phyloP scores from a whole-genome alignment of 2,888 invertebrate genomes.

The Agrotis segetum region DNA sequence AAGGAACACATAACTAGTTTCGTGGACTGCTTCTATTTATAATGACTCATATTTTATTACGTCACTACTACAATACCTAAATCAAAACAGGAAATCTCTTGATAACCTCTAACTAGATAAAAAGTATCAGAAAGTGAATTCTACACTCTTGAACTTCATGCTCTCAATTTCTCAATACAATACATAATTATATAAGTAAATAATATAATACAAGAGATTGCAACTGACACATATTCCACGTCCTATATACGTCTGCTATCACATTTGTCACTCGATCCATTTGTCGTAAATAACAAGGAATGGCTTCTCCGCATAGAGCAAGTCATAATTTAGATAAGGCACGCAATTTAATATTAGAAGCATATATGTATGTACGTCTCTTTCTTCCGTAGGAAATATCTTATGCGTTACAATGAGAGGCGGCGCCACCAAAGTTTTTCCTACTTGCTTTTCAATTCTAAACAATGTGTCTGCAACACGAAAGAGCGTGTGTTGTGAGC shows the following conservation, averaged over 20 bases:
- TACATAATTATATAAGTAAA: conserved; percentile 33
- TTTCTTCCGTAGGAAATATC: not conserved
- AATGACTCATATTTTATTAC: not conserved
- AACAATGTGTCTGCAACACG: not conserved
- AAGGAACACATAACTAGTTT: not conserved
- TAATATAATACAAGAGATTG: conserved; percentile 32
- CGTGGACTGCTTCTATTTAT: not conserved
- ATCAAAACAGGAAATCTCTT: conserved; percentile 15
- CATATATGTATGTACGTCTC: not conserved
- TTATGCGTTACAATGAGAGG: not conserved
- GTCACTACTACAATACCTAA: too few species aligned
- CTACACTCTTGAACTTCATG: conserved; percentile 49
- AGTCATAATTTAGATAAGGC: conserved; percentile 5
- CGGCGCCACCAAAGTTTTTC: not conserved
- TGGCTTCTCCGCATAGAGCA: conserved; percentile 6
- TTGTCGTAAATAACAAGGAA: conserved; percentile 51
- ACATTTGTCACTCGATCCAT: conserved; percentile 41
- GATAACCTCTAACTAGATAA: conserved; percentile 14
- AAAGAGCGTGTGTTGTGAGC: too few species aligned
- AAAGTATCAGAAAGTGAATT: not conserved
- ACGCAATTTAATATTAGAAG: not conserved
- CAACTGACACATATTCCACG: conserved; percentile 66
- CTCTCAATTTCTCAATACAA: conserved; percentile 16
- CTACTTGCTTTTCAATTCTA: not conserved
- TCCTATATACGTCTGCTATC: conserved; percentile 51